phyloP scores from a whole-genome alignment of 2,113 vertebrate species.

The Campylorhamphus procurvoides region DNA sequence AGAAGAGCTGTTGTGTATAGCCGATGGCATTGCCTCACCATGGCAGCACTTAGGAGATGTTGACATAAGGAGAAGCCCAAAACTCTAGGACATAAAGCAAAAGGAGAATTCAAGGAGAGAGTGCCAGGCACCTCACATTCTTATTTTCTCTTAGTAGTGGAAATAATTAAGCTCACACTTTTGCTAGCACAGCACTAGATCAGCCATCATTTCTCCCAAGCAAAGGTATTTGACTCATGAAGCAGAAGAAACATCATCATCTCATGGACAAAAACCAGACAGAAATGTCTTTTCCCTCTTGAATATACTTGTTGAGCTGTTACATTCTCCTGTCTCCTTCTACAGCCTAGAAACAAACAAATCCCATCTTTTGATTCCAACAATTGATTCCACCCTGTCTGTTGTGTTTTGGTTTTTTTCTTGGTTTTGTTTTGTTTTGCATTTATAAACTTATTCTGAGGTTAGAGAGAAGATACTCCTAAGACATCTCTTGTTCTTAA shows the following conservation, averaged over 20 bases:
- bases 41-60: background rate
- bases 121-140: background rate
- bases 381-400: background rate
- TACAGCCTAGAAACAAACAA: background rate
- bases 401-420: background rate
- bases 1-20: background rate
- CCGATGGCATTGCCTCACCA: background rate
- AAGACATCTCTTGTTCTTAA: background rate
- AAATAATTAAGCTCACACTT: slow-evolving; percentile 2
- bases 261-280: background rate
- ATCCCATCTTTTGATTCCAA: background rate
- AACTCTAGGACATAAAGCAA: background rate
- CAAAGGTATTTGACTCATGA: background rate
- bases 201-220: background rate
- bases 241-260: background rate
- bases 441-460: background rate
- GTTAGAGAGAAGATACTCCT: background rate
- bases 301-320: background rate
- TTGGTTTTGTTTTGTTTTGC: background rate
- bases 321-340: background rate
- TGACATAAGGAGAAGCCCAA: background rate
- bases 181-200: background rate
- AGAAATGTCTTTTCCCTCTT: background rate
- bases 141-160: background rate
- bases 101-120: background rate